Percentiles rank a stretch among this genome's conserved stretches.
Conservation (phyloP, 2,888 invertebrate genomes). For the Orgyia antiqua region DNA sequence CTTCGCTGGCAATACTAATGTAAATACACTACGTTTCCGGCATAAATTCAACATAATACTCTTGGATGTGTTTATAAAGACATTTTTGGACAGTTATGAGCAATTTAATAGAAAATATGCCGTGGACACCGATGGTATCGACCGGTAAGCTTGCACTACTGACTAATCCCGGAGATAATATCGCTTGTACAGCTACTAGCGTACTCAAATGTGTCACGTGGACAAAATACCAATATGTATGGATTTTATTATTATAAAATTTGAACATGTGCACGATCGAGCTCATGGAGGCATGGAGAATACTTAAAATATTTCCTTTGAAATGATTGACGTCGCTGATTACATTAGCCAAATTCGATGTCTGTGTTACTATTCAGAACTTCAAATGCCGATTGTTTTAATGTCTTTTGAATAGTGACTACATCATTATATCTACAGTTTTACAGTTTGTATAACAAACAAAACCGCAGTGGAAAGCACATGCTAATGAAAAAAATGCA, state of each 20-base stretch:
- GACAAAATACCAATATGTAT: conserved; percentile 31
- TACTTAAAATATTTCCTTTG: conserved; percentile 19
- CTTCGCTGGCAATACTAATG: conserved; percentile 49
- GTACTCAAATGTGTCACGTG: conserved; percentile 35
- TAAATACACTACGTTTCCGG: conserved; percentile 46
- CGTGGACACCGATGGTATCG: conserved; percentile 41
- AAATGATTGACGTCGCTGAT: conserved; percentile 21
- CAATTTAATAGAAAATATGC: conserved; percentile 39
- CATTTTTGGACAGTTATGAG: conserved; percentile 53
- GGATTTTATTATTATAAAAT: conserved; percentile 24
- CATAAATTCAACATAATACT: conserved; percentile 35
- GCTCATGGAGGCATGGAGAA: conserved; percentile 20
- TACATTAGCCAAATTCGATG: conserved; percentile 5
- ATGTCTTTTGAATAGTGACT: no score
- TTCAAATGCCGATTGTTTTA: conserved; percentile 1
- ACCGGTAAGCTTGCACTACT: conserved; percentile 16
- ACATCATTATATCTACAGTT: no score
- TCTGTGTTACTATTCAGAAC: conserved; percentile 14
- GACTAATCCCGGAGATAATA: conserved; percentile 30
- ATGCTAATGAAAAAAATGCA: no score
- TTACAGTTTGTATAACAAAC: no score
- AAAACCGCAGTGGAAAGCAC: no score
- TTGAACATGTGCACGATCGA: conserved; percentile 18
- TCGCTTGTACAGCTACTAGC: conserved; percentile 31
- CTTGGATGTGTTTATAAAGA: conserved; percentile 33